These are phyloP conservation scores for Dascillus cervinus DNA, from an alignment of 2,888 invertebrate species.

Conservation along the genomic window DNA sequence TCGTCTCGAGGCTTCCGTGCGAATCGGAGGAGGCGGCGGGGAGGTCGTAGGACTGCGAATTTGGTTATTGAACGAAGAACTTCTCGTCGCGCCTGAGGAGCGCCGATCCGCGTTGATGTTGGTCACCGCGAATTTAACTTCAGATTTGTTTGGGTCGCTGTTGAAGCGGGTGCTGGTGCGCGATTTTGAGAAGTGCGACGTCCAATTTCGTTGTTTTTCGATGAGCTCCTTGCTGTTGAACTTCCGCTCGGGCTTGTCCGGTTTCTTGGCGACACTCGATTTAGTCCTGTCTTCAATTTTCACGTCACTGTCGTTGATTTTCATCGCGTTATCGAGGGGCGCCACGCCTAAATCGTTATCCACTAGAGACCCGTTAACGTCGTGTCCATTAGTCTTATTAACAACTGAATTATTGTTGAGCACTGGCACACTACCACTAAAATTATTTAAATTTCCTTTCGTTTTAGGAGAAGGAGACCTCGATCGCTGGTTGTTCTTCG, in stretches of 20 bases:
- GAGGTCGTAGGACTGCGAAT: constrained; percentile 40
- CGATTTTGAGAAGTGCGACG: constrained; percentile 79
- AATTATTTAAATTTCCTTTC: constrained; percentile 47
- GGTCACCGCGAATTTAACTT: constrained; percentile 45
- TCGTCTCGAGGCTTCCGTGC: constrained; percentile 37
- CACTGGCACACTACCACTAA: constrained; percentile 47
- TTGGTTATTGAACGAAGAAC: constrained; percentile 51
- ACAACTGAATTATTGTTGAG: constrained; percentile 35
- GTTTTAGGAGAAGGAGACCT: constrained; percentile 45
- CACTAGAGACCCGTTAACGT: constrained; percentile 16
- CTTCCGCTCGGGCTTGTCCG: constrained; percentile 76
- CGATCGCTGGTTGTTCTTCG: constrained; percentile 35
- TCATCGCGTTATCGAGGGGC: constrained; percentile 8
- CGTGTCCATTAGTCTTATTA: constrained; percentile 29
- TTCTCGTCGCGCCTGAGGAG: constrained; percentile 38
- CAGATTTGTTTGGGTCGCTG: constrained; percentile 56
- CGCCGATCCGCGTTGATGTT: constrained; percentile 32
- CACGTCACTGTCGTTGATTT: constrained; percentile 22
- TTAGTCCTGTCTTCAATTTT: constrained; percentile 25
- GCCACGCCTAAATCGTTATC: constrained; percentile 16
- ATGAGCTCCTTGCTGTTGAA: constrained; percentile 79
- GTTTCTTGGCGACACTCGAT: constrained; percentile 48
- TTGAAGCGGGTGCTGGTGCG: constrained; percentile 52
- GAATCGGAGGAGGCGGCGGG: constrained; percentile 44
- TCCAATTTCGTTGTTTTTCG: constrained; percentile 88